Evolutionary conservation across 1,140 invertebrate genomes (phyloP).

Genomic region (Drosophila burlai): DNA sequence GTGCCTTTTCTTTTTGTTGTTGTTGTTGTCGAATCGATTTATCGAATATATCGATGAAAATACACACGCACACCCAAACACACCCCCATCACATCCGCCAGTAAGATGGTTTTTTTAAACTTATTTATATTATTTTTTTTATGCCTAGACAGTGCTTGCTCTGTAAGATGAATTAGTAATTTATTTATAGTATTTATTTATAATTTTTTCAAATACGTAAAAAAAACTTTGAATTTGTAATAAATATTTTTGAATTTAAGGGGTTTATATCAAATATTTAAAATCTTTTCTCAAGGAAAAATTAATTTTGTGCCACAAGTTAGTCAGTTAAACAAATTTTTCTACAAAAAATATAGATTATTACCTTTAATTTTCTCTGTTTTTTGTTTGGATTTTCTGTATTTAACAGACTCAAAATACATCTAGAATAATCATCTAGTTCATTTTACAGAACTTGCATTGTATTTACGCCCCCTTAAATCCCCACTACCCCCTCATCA

Average conservation of each 20-base stretch:
- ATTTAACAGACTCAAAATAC: not conserved
- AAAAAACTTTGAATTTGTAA: not conserved
- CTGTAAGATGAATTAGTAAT: not conserved
- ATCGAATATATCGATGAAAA: constrained; percentile 48
- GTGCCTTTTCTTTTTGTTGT: constrained; percentile 81
- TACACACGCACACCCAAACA: constrained; percentile 37
- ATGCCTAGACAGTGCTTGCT: not conserved
- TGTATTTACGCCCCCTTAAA: not conserved
- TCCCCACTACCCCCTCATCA: constrained; percentile 8
- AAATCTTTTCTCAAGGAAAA: not conserved
- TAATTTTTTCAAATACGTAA: not conserved
- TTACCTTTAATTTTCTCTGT: not conserved
- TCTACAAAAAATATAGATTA: too few relatives aligned
- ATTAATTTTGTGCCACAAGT: not conserved
- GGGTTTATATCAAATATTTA: too few relatives aligned
- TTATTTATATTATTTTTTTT: not conserved
- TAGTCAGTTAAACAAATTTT: not conserved
- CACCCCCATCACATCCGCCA: not conserved
- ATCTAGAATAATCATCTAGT: not conserved
- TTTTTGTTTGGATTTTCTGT: not conserved
- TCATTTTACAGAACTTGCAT: constrained; percentile 1
- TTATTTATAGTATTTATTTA: too few relatives aligned
- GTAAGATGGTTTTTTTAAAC: not conserved
- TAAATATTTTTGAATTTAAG: too few relatives aligned
- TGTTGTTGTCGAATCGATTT: constrained; percentile 65